Conservation (phyloP, 2,797 vertebrate genomes). For the Merluccius polli region DNA sequence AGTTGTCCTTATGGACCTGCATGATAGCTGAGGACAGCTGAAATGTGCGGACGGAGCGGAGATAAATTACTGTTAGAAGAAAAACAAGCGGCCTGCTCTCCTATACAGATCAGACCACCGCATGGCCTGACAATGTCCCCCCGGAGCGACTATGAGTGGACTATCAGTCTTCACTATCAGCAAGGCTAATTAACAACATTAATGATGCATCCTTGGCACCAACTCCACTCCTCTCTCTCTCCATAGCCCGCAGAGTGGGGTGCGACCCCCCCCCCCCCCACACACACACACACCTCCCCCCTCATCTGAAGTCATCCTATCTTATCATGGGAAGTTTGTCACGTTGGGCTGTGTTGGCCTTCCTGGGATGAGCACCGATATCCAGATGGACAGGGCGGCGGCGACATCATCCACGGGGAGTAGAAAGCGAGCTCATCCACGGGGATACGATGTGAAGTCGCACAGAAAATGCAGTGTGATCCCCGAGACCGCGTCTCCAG, state of each 20-base stretch:
- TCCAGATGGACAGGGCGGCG: conserved; percentile 56
- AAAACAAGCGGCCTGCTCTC: conserved; percentile 22
- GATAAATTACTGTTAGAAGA: conserved; percentile 13
- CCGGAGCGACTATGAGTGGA: conserved; percentile 58
- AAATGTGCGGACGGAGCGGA: conserved; percentile 13
- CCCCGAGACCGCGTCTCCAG: conserved; percentile 49
- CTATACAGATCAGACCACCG: conserved; percentile 55
- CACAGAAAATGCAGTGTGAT: conserved; percentile 65
- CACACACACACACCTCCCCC: conserved; percentile 15
- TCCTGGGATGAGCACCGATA: conserved; percentile 46
- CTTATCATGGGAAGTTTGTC: conserved; percentile 63
- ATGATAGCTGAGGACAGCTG: neutral
- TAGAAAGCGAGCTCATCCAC: conserved; percentile 52
- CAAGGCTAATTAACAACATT: conserved; percentile 69
- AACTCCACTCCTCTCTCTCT: conserved; percentile 48
- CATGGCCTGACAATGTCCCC: conserved; percentile 53
- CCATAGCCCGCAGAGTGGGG: conserved; percentile 60
- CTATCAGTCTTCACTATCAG: conserved; percentile 60
- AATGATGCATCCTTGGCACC: conserved; percentile 70
- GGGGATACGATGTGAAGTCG: conserved; percentile 60
- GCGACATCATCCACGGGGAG: neutral
- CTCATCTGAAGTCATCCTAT: conserved; percentile 54
- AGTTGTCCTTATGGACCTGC: neutral
- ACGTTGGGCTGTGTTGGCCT: conserved; percentile 62
- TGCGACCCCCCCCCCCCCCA: conserved; percentile 25